Percentiles rank a stretch among this genome's conserved stretches.
Evolutionary conservation across 1,140 invertebrate genomes (phyloP).

Genomic region (Pogonus chalceus): DNA sequence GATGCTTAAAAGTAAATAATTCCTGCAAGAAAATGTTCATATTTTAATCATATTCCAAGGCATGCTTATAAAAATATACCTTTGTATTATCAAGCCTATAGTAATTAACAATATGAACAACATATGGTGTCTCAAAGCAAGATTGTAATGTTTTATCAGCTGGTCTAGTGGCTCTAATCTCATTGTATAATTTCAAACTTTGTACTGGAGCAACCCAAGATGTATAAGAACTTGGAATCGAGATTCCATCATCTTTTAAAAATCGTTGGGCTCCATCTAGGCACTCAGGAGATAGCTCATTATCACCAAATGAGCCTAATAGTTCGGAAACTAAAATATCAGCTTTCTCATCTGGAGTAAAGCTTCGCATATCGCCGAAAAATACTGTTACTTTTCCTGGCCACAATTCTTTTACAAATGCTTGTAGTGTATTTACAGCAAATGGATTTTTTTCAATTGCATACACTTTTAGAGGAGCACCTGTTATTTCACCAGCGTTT

Average conservation of each 20-base stretch:
- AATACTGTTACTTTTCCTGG: slow-evolving; percentile 59
- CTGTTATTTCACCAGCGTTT: slow-evolving; percentile 54
- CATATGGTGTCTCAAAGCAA: slow-evolving; percentile 75
- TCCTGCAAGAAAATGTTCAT: slow-evolving; percentile 32
- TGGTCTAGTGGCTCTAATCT: slow-evolving; percentile 41
- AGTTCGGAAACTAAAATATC: slow-evolving; percentile 97
- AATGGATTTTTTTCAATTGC: slow-evolving; percentile 98
- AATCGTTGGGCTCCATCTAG: slow-evolving; percentile 88
- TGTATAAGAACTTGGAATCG: slow-evolving; percentile 83
- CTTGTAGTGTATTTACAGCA: slow-evolving; percentile 81
- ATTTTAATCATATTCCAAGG: slow-evolving; percentile 9
- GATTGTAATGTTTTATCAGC: slow-evolving; percentile 27
- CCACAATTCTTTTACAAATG: slow-evolving; percentile 76
- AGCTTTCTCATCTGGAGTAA: slow-evolving; percentile 69
- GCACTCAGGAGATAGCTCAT: slow-evolving; percentile 97
- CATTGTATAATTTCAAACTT: slow-evolving; percentile 64
- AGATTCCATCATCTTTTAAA: slow-evolving; percentile 81
- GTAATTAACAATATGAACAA: slow-evolving; percentile 86
- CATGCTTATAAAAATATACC: slow-evolving; percentile 23
- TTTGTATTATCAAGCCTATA: slow-evolving; percentile 72
- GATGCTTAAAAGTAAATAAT: slow-evolving; percentile 85
- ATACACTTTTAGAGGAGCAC: slow-evolving; percentile 60
- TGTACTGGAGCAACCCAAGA: slow-evolving; percentile 85
- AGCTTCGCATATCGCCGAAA: slow-evolving; percentile 85
- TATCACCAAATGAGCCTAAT: slow-evolving; percentile 96